These are phyloP conservation scores for Pantala flavescens DNA, from an alignment of 1,140 invertebrate genomes.

Conservation along the genomic window DNA sequence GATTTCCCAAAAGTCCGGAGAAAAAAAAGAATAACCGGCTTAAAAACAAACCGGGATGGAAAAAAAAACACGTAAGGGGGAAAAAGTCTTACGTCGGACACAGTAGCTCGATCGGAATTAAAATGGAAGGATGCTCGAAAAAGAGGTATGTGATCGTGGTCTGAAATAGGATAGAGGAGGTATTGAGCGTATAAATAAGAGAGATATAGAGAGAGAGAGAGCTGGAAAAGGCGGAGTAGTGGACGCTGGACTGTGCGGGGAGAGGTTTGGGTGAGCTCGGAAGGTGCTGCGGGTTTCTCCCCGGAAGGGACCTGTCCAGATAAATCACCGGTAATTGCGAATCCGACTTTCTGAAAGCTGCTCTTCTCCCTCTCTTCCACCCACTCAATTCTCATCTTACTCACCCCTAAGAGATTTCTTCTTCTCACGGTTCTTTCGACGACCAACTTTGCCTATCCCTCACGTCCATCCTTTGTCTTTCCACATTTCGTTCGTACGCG, in stretches of 20 bases:
- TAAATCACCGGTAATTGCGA: slow-evolving; percentile 9
- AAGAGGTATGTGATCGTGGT: no score
- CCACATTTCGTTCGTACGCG: no score
- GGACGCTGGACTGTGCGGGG: neutral
- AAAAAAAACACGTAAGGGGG: no score
- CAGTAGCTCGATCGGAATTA: no score
- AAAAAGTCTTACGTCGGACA: no score
- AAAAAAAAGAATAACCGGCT: no score
- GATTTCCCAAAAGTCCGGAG: no score
- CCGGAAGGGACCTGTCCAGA: neutral
- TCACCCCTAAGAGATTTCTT: neutral
- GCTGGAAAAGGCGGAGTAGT: neutral
- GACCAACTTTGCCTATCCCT: no score
- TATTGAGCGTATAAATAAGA: neutral
- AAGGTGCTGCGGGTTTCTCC: slow-evolving; percentile 6
- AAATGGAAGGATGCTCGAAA: no score
- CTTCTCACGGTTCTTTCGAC: neutral
- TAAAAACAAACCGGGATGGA: no score
- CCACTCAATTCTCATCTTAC: neutral
- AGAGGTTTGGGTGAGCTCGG: neutral
- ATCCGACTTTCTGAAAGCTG: slow-evolving; percentile 1
- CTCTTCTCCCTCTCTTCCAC: neutral
- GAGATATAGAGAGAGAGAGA: neutral
- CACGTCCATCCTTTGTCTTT: no score
- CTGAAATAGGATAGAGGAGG: neutral